phyloP scores from a whole-genome alignment of 2,888 invertebrate genomes.

The Tetragonisca angustula region DNA sequence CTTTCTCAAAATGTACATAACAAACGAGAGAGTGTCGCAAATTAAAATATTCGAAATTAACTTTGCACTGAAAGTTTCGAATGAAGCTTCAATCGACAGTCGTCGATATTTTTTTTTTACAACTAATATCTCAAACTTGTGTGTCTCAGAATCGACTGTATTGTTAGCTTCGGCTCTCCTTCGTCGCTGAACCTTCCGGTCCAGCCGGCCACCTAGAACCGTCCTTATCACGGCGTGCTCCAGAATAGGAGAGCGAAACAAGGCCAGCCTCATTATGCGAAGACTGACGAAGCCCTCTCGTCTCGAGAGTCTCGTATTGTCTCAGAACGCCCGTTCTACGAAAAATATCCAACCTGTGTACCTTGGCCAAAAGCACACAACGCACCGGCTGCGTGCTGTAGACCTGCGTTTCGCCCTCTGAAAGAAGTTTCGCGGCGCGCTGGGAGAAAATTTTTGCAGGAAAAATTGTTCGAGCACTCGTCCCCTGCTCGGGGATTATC shows the following conservation, averaged over 20 bases:
- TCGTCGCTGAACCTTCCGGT: slow-evolving; percentile 43
- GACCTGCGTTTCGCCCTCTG: slow-evolving; percentile 18
- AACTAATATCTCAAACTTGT: slow-evolving; percentile 46
- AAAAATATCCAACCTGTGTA: slow-evolving; percentile 55
- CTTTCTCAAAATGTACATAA: neutral
- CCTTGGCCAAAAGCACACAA: slow-evolving; percentile 8
- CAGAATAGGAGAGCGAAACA: slow-evolving; percentile 63
- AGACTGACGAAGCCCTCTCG: slow-evolving; percentile 66
- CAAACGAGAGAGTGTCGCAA: neutral
- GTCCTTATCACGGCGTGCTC: slow-evolving; percentile 64
- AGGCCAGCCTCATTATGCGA: slow-evolving; percentile 73
- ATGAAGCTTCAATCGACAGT: neutral
- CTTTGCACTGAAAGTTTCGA: too few relatives aligned
- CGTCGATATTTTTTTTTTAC: slow-evolving; percentile 9
- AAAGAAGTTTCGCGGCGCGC: slow-evolving; percentile 1
- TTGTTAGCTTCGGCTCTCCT: slow-evolving; percentile 29
- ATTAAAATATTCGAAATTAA: too few relatives aligned
- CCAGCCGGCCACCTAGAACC: slow-evolving; percentile 58
- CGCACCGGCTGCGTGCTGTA: slow-evolving; percentile 33
- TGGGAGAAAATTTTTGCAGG: neutral
- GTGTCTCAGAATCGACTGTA: slow-evolving; percentile 27
- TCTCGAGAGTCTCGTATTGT: slow-evolving; percentile 73
- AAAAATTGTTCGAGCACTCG: neutral
- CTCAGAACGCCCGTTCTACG: slow-evolving; percentile 61
- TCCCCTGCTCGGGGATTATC: neutral